phyloP scores from a whole-genome alignment of 30 jellyfish, hydroid and myxozoan species.

The Cassiopea xamachana region DNA sequence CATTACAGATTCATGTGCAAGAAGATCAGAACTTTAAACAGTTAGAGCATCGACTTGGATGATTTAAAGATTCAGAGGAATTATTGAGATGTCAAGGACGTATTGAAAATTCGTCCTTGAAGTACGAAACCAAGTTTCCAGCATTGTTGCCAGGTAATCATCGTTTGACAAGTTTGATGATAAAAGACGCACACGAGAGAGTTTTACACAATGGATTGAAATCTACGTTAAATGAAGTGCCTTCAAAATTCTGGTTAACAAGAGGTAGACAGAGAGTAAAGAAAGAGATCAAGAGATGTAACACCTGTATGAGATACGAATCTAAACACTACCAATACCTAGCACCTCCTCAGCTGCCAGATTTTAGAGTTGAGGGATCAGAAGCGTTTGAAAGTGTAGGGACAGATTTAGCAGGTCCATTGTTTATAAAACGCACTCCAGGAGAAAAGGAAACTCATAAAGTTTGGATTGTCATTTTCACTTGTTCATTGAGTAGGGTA shows the following conservation, averaged over 20 bases:
- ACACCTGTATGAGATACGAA: conserved; percentile 49
- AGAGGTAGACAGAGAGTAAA: not conserved
- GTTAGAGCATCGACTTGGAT: conserved; percentile 40
- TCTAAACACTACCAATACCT: conserved; percentile 42
- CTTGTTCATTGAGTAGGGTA: no score
- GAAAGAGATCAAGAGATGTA: conserved; percentile 13
- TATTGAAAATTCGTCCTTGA: conserved; percentile 17
- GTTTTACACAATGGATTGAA: no score
- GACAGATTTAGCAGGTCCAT: conserved; percentile 67
- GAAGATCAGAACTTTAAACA: conserved; percentile 19
- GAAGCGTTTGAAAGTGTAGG: conserved; percentile 42
- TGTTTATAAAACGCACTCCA: conserved; percentile 24
- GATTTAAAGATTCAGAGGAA: conserved; percentile 26
- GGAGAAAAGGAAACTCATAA: conserved; percentile 34
- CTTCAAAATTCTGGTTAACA: no score
- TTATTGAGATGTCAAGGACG: conserved; percentile 40
- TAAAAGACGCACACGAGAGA: conserved; percentile 25
- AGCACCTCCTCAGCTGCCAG: conserved; percentile 55
- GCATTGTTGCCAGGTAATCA: conserved; percentile 37
- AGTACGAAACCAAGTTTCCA: conserved; percentile 52
- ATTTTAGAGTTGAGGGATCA: conserved; percentile 46
- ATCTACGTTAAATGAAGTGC: no score
- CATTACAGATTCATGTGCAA: conserved; percentile 25
- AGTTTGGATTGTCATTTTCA: not conserved
- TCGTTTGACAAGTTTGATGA: conserved; percentile 37